Evolutionary conservation across 2,113 vertebrate genomes (phyloP), one percentile per base, ranked within the genome.

Genomic region (Copsychus sechellarum): DNA sequence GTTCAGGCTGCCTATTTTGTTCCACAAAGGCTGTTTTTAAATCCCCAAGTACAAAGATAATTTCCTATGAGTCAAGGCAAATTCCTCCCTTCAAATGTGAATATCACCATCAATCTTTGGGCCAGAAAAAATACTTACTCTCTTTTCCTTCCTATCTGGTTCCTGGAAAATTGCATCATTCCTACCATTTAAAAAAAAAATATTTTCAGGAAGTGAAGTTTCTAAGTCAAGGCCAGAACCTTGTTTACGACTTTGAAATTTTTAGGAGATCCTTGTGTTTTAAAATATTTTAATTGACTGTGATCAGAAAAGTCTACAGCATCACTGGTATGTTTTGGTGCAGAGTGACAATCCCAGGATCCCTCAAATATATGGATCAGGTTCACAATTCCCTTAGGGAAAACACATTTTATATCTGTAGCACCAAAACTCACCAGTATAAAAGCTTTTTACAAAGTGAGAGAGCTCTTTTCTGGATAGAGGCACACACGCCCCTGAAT

Each of bases 51-150:
- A 81, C 72, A 94, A 92, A 94, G 88, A 48, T 81, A 33, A 71
- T 80, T 96, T 95, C 85, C 90, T 83, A 8, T 86, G 90, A 90
- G 88, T 86, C 93, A 92, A 71, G 58, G 53, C 69, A 93, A 96
- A 78, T 93, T 90, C 88, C 51, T 90, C 76, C 51, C 20, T 86
- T 83, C 72, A 34, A 26, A 62, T 78, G 34, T 74, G 66, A 85
- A 6, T 70, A 42, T 31, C 3, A 1, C 18, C 43, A 60, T 88
- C 36, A 78, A 40, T 86, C 81, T 78, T 62, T 51, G 24, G 36
- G 26, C 22, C 56, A 60, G 67, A 56, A 77, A 81, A 78, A 91
- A 34, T 31, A 45, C 76, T 73, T 66, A 34, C 19, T 17, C 43
- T 88, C 47, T 88, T 74, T 95, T 93, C 83, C 86, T 95, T 96